Base-by-base conservation (phyloP, 2,113 vertebrate species). In the Tragelaphus scriptus region DNA sequence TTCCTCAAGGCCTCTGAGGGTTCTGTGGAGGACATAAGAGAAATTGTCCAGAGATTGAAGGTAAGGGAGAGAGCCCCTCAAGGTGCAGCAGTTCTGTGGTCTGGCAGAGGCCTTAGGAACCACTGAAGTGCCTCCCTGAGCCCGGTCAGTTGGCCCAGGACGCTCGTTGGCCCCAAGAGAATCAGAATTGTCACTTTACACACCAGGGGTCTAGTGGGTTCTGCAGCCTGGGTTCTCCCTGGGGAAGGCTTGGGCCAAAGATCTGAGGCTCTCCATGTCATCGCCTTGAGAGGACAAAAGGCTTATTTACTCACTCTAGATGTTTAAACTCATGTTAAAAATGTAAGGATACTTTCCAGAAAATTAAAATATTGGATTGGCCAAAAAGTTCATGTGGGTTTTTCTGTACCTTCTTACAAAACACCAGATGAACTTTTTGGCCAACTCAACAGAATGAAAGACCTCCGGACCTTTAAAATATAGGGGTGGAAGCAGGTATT, bases 11-110 rank as follows among this genome's bases (percentile, higher is more conserved):
- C 99, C 1, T 93, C 98, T 0, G 99, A 99, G n/a, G 99, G 99
- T 11, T 98, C 98, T 6, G 97, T 99, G 0, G 99, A 99, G 63
- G 99, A 99, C 97, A 95, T 99, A 98, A 98, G 99, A 97, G 99
- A 99, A 96, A 98, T 99, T 59, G 99, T 99, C 65, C 99, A 99
- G 98, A 99, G 99, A 92, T 91, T 99, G 15, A 99, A 99, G 99
- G 99, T 99, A 97, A 99, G 98, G 47, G 51, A 19, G 51, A 12
- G 36, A 17, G 68, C 56, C 30, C 23, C 7, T 30, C 49, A 30
- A 10, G 32, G 36, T 17, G 2, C 2, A 1, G 14, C 1, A 1
- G n/a, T 40, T 51, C 28, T 28, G 2, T 25, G 30, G 51, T 84
- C 51, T 84, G 93, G 32, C 61, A 8, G 32, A 44, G 55, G 58